Conservation (phyloP, 2,888 invertebrate genomes). For the Exocentrus adspersus region DNA sequence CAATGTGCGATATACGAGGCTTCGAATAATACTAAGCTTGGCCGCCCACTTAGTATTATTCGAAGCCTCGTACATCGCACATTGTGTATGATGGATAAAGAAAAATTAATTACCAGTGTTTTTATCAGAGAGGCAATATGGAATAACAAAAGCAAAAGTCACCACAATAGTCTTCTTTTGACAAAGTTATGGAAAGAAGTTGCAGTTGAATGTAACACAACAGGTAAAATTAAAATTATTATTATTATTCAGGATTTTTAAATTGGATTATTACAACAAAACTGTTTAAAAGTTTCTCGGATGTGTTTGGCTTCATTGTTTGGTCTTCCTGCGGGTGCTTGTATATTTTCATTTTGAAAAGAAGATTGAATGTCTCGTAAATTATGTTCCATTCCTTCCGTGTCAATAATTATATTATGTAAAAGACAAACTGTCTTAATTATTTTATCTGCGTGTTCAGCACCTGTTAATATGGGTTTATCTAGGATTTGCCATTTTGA, state of each 20-base stretch:
- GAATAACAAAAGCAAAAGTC: conserved; percentile 8
- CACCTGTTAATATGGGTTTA: conserved; percentile 28
- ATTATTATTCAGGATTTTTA: background rate
- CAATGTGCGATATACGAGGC: too few relatives aligned
- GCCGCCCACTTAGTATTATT: conserved; percentile 21
- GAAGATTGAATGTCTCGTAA: too few relatives aligned
- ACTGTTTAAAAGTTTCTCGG: conserved; percentile 5
- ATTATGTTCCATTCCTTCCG: too few relatives aligned
- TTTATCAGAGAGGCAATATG: conserved; percentile 10
- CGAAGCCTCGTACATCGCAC: conserved; percentile 13
- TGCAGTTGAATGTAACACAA: conserved; percentile 3
- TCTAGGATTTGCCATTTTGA: conserved; percentile 37
- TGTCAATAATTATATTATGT: conserved; percentile 10
- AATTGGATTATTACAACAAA: background rate
- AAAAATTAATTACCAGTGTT: conserved; percentile 5
- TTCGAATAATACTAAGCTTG: too few relatives aligned
- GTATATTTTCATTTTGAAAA: background rate
- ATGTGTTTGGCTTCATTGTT: conserved; percentile 25
- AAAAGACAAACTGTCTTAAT: conserved; percentile 29
- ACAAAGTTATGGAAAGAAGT: conserved; percentile 16
- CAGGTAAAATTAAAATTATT: background rate
- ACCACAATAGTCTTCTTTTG: conserved; percentile 10
- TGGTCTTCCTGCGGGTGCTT: conserved; percentile 21
- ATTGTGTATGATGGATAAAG: conserved; percentile 12
- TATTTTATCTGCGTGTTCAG: conserved; percentile 28